These are phyloP conservation scores for Novumbra hubbsi DNA, from an alignment of 2,797 vertebrate genomes.

Conservation along the genomic window DNA sequence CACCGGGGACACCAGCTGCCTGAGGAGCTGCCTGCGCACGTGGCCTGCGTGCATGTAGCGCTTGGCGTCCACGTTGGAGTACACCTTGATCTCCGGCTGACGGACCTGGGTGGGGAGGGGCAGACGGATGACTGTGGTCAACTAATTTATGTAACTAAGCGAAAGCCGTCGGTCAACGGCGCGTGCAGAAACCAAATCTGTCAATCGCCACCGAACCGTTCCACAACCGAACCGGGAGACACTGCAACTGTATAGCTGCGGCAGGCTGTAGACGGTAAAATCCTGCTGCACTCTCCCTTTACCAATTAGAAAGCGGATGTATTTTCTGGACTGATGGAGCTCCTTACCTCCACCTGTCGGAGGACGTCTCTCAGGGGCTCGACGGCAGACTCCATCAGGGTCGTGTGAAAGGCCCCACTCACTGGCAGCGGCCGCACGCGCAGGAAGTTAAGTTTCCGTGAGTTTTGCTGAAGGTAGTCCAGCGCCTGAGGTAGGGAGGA, in stretches of 20 bases:
- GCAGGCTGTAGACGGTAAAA: not conserved
- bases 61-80: slow-evolving; percentile 86
- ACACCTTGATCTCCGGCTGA: slow-evolving; percentile 80
- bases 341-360: slow-evolving; percentile 66
- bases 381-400: slow-evolving; percentile 82
- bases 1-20: slow-evolving; percentile 88
- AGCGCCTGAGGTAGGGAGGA: slow-evolving; percentile 76
- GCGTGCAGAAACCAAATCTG: not conserved
- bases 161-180: not conserved
- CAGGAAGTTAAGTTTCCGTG: slow-evolving; percentile 72
- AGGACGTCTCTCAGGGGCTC: slow-evolving; percentile 80
- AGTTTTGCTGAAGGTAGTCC: slow-evolving; percentile 85
- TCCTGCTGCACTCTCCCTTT: not conserved
- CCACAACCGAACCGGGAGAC: not conserved
- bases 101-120: slow-evolving; percentile 60
- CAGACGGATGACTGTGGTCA: not conserved
- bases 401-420: slow-evolving; percentile 91
- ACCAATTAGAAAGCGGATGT: not conserved
- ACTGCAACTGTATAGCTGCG: not conserved
- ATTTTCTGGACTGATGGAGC: not conserved
- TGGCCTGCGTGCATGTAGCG: slow-evolving; percentile 80
- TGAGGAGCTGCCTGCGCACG: slow-evolving; percentile 76
- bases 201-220: not conserved
- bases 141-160: not conserved
- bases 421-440: slow-evolving; percentile 81